phyloP scores from a whole-genome alignment of 2,888 invertebrate species.

The Cybosia mesomella region DNA sequence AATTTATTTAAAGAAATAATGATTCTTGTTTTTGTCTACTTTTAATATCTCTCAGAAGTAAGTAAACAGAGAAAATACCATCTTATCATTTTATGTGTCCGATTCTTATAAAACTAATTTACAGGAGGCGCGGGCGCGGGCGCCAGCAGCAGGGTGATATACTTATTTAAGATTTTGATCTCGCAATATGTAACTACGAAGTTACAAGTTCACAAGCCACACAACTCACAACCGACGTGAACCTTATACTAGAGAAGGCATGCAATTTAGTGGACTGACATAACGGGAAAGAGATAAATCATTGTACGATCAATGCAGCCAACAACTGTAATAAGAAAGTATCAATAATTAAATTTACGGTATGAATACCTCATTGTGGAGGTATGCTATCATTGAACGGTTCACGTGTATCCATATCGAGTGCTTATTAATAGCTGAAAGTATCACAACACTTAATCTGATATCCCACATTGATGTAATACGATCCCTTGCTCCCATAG shows the following conservation, averaged over 20 bases:
- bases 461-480: slow-evolving; percentile 47
- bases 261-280: neutral
- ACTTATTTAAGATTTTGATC: neutral
- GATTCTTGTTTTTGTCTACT: too few relatives aligned
- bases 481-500: slow-evolving; percentile 48
- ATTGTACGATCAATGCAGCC: neutral
- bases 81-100: too few relatives aligned
- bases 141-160: neutral
- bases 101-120: too few relatives aligned
- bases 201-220: neutral
- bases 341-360: neutral
- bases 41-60: too few relatives aligned
- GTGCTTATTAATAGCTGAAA: slow-evolving; percentile 35
- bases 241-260: neutral
- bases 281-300: neutral
- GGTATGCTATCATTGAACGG: slow-evolving; percentile 40
- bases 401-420: slow-evolving; percentile 35
- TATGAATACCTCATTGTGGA: slow-evolving; percentile 27
- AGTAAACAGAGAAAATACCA: too few relatives aligned
- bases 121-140: neutral
- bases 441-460: slow-evolving; percentile 54
- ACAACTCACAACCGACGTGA: neutral
- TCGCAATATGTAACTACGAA: too few relatives aligned
- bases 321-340: neutral
- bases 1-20: too few relatives aligned